phyloP scores from a whole-genome alignment of 2,113 vertebrate genomes.

The Muscicapa adusta region DNA sequence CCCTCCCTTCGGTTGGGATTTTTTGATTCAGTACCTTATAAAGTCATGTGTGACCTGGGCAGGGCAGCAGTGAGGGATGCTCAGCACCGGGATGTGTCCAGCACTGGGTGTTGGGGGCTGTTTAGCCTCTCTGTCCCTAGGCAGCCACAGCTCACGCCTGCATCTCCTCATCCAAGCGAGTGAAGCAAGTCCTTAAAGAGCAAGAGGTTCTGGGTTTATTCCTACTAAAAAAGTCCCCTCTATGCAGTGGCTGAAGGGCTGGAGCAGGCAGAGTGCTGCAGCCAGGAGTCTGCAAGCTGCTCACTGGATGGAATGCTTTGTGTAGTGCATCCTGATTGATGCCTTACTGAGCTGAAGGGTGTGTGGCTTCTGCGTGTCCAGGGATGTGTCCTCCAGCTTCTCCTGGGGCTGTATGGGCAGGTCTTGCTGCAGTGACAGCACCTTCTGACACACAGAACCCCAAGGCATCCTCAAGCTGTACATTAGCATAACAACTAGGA shows the following conservation, averaged over 20 bases:
- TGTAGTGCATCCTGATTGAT: accelerated
- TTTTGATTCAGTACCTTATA: background rate
- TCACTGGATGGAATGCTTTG: background rate
- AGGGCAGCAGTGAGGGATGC: background rate
- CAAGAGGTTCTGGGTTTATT: background rate
- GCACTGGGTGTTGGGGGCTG: background rate
- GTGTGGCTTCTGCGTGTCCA: background rate
- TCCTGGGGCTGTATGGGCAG: background rate
- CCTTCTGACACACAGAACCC: background rate
- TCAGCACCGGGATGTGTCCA: accelerated
- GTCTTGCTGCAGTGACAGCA: background rate
- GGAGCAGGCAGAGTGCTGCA: background rate
- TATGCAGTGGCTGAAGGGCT: accelerated
- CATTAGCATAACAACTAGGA: conserved; percentile 13
- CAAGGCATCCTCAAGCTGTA: background rate
- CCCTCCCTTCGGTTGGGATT: background rate
- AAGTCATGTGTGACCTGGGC: background rate
- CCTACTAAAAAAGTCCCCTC: background rate
- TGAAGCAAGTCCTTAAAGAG: background rate
- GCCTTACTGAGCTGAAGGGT: background rate
- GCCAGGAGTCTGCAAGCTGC: background rate
- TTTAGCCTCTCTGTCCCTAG: accelerated
- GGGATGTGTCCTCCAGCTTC: background rate
- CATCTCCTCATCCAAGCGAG: background rate
- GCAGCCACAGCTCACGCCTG: background rate